Evolutionary conservation across 2,888 invertebrate genomes (phyloP).

Genomic region (Heteromurus nitidus): DNA sequence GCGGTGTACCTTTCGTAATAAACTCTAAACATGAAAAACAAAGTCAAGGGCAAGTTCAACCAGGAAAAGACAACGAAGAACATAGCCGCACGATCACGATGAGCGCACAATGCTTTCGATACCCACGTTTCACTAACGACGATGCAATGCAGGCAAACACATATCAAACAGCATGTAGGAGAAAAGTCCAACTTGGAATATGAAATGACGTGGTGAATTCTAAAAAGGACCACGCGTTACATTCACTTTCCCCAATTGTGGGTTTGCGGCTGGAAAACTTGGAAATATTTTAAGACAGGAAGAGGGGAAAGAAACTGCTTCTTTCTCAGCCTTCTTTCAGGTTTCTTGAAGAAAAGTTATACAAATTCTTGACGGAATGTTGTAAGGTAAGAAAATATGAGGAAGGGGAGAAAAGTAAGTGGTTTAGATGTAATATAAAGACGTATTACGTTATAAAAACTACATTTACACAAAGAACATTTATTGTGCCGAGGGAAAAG

Average conservation of each 20-base stretch:
- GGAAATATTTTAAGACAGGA: slow-evolving; percentile 20
- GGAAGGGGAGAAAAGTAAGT: slow-evolving; percentile 31
- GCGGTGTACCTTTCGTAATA: not conserved
- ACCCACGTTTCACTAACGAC: not conserved
- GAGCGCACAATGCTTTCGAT: not conserved
- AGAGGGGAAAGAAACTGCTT: slow-evolving; percentile 28
- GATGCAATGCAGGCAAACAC: too few relatives aligned
- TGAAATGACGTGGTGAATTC: slow-evolving; percentile 50
- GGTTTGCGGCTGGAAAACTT: slow-evolving; percentile 26
- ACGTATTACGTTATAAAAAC: slow-evolving; percentile 18
- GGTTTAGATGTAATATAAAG: slow-evolving; percentile 2
- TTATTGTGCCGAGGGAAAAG: slow-evolving; percentile 12
- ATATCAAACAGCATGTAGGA: too few relatives aligned
- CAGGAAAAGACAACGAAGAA: not conserved
- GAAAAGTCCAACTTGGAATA: slow-evolving; percentile 28
- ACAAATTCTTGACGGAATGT: slow-evolving; percentile 8
- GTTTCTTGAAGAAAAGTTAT: slow-evolving; percentile 28
- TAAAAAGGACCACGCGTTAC: slow-evolving; percentile 15
- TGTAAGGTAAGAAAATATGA: slow-evolving; percentile 27
- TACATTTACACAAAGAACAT: slow-evolving; percentile 14
- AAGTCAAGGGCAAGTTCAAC: slow-evolving; percentile 25
- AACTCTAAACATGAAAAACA: not conserved
- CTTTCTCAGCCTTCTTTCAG: not conserved
- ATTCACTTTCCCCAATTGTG: not conserved
- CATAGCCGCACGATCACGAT: not conserved